These are phyloP conservation scores for Monopis laevigella DNA, from an alignment of 2,888 invertebrate species.

Conservation along the genomic window DNA sequence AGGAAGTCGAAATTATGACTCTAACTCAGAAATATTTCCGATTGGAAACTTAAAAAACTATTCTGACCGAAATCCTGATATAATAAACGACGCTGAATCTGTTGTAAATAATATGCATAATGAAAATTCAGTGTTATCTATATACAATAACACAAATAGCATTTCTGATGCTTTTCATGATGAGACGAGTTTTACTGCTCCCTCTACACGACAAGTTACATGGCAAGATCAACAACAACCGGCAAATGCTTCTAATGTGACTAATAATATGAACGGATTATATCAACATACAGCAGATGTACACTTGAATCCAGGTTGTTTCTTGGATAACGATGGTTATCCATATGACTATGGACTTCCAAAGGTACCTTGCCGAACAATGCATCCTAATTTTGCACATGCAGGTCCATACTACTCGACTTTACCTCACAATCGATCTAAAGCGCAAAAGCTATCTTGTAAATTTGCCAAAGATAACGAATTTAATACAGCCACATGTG, in stretches of 20 bases:
- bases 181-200: slow-evolving; percentile 48
- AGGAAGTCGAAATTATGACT: slow-evolving; percentile 66
- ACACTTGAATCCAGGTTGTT: slow-evolving; percentile 79
- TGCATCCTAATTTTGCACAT: slow-evolving; percentile 52
- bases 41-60: slow-evolving; percentile 59
- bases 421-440: slow-evolving; percentile 76
- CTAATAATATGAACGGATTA: slow-evolving; percentile 54
- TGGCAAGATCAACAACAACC: slow-evolving; percentile 61
- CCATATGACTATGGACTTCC: slow-evolving; percentile 82
- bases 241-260: slow-evolving; percentile 56
- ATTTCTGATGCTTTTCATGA: slow-evolving; percentile 49
- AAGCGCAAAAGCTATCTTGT: slow-evolving; percentile 60
- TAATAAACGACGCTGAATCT: slow-evolving; percentile 80
- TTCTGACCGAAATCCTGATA: slow-evolving; percentile 79
- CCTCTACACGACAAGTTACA: slow-evolving; percentile 60
- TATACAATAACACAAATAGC: slow-evolving; percentile 49
- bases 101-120: slow-evolving; percentile 58
- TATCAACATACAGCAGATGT: slow-evolving; percentile 77
- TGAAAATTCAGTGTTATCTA: slow-evolving; percentile 52
- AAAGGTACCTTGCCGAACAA: slow-evolving; percentile 62
- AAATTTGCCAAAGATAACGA: slow-evolving; percentile 61
- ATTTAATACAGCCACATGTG: slow-evolving; percentile 49
- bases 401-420: slow-evolving; percentile 75
- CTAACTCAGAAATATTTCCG: slow-evolving; percentile 50
- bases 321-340: slow-evolving; percentile 81